Evolutionary conservation across 2,797 vertebrate genomes (phyloP), one percentile per base, ranked within the genome.

Genomic region (Melanotaenia parkinsoni): DNA sequence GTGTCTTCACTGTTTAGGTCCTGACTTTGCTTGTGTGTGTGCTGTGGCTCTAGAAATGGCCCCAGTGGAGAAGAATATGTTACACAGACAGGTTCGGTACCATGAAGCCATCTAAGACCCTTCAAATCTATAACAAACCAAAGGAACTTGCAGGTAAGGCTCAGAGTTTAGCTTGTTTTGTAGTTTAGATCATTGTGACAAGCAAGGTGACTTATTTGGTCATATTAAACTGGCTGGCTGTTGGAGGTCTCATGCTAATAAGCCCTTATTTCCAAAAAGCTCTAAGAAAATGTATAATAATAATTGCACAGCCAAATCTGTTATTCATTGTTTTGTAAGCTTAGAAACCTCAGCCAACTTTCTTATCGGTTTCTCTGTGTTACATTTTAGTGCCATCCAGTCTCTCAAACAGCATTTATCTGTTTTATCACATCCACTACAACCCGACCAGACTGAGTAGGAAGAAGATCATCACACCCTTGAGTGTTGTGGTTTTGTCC

Each of bases 131-230:
- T 58, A 68, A 86, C 51, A 76, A 58, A 62, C 54, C 11, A 53
- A 84, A 65, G 66, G 72, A 70, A 47, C 47, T 77, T 11, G 11
- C 83, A 90, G 91, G 91, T 93, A 91, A 84, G 72, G 5, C 37
- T 65, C 11, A 40, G 1, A 22, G 56, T 80, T 72, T 56, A 30
- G 3, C 58, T 65, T 61, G 2, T 58, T 60, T 61, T 38, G 12
- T 6, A 14, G 3, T 26, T 18, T 10, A 20, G 6, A 58, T 56
- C 24, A 43, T 24, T 59, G 5, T 60, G 32, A 70, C 20, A 58
- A 51, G 14, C 8, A 65, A 58, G n/a, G 8, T 37, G n/a, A 40
- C 40, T 43, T 7, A 35, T 40, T 26, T 54, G 24, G 51, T 14
- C 24, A 13, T 10, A 43, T 63, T 1, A 9, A 20, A 22, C 26